Evolutionary conservation across 2,888 invertebrate genomes (phyloP).

Genomic region (Stenurella melanura): DNA sequence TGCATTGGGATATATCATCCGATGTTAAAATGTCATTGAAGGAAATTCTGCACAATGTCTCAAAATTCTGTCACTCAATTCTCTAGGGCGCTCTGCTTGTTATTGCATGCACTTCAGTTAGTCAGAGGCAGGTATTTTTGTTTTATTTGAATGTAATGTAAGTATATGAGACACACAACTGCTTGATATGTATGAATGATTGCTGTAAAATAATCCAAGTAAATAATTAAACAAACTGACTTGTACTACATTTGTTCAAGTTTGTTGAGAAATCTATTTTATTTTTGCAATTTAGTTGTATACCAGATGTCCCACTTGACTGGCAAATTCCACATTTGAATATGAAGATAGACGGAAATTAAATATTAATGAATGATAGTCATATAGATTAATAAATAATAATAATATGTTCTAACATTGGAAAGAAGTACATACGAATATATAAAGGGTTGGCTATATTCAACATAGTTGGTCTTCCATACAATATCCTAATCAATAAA

Average conservation of each 20-base stretch:
- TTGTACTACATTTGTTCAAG: not conserved
- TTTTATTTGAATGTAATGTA: not conserved
- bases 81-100: not conserved
- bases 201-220: not conserved
- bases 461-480: too few relatives aligned
- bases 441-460: too few relatives aligned
- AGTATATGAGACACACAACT: not conserved
- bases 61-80: not conserved
- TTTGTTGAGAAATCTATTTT: too few relatives aligned
- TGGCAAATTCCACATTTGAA: too few relatives aligned
- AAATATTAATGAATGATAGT: too few relatives aligned
- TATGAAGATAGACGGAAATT: too few relatives aligned
- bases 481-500: too few relatives aligned
- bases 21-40: not conserved
- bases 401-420: too few relatives aligned
- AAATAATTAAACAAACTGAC: not conserved
- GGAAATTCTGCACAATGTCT: not conserved
- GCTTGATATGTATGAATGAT: not conserved
- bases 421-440: too few relatives aligned
- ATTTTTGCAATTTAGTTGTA: too few relatives aligned
- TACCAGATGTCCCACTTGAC: too few relatives aligned
- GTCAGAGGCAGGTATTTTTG: not conserved
- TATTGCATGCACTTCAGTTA: slow-evolving; percentile 7
- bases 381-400: too few relatives aligned
- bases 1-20: not conserved